Conservation (phyloP, 2,797 vertebrate genomes). For the Muscicapa comitata region DNA sequence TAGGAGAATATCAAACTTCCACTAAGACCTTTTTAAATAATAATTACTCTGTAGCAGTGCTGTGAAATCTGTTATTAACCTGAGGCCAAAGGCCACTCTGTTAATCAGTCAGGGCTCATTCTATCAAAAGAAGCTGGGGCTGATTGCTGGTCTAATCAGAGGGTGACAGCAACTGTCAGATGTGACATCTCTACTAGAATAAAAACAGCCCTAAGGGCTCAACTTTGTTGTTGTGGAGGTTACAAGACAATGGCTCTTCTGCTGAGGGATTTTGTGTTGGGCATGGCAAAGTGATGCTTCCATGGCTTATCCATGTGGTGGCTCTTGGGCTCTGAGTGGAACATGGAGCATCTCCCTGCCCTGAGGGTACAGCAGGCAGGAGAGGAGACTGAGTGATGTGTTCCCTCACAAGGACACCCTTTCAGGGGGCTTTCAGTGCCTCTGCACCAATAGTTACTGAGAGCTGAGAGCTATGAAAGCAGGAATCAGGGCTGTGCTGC, state of each 20-base stretch:
- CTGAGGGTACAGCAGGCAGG: neutral
- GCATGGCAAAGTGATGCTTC: neutral
- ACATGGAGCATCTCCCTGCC: neutral
- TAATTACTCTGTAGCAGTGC: slow-evolving; percentile 74
- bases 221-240: neutral
- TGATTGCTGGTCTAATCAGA: slow-evolving; percentile 74
- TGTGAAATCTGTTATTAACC: slow-evolving; percentile 79
- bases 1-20: slow-evolving; percentile 66
- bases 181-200: slow-evolving; percentile 54
- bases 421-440: neutral
- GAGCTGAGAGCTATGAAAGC: neutral
- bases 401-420: fast-evolving
- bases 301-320: neutral
- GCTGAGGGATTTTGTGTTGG: neutral
- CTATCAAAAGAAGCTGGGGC: slow-evolving; percentile 63
- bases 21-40: slow-evolving; percentile 74
- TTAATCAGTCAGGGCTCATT: slow-evolving; percentile 76
- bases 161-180: slow-evolving; percentile 61
- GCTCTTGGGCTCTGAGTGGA: neutral
- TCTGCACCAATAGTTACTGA: neutral
- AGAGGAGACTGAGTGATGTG: neutral
- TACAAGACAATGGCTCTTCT: neutral
- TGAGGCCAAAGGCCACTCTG: slow-evolving; percentile 74
- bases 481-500: neutral
- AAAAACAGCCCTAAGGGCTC: slow-evolving; percentile 19